Evolutionary conservation across 2,888 invertebrate species (phyloP), one percentile per base, ranked within the genome.

Genomic region (Drosophila mayaguana): DNA sequence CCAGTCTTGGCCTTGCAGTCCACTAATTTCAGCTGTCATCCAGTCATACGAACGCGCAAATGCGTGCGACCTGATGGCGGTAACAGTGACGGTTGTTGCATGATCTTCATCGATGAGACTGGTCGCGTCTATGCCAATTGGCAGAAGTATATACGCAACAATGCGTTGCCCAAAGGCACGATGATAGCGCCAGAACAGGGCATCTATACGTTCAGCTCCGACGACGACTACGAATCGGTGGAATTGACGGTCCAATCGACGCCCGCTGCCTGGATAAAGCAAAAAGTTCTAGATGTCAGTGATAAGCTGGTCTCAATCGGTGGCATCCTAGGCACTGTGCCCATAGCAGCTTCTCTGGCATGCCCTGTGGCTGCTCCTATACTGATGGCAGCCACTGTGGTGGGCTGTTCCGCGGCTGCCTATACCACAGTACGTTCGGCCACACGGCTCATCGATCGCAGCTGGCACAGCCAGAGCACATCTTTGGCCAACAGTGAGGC

Each of bases 121-220:
- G 91, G 90, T 2, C 90, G 94, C 5, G 92, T 93, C 9, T 94
- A 94, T 73, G 63, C 83, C 48, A 91, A 89, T 62, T 94, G 94
- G 94, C 55, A 81, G 2, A 82, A 91, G 22, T 94, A 92, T 81
- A 75, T 93, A n/a, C 63, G 75, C 3, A 86, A 91, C 14, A 94
- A 94, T 83, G 92, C 92, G n/a, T 80, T 93, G 50, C 91, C 92
- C 2, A 73, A 91, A 63, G 93, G 93, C 55, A 80, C 90, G 2
- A 93, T 94, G 91, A 88, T 93, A 38, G 90, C 93, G 5, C 94
- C 94, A 5, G 70, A 74, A 16, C 79, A 92, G 43, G 94, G 94
- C 3, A 63, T 90, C 36, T 92, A 92, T 51, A 76, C 79, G 8
- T 79, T 83, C n/a, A 62, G 63, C 22, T 45, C 62, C 18, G 60